phyloP scores from a whole-genome alignment of 2,888 invertebrate genomes.

The Sialis fuliginosa region DNA sequence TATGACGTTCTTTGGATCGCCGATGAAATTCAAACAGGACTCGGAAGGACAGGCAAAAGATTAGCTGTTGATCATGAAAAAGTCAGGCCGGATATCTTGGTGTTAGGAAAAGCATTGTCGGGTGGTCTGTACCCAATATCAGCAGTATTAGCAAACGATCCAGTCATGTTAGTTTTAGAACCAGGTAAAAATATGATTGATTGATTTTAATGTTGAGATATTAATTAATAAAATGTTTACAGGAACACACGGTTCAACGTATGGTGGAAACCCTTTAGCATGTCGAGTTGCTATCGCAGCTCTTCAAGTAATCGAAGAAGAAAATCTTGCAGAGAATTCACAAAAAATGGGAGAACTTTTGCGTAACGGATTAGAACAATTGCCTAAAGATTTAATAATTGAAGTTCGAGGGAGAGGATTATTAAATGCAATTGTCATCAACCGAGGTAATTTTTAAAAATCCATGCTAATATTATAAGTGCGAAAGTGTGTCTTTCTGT shows the following conservation, averaged over 20 bases:
- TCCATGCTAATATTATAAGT: neutral
- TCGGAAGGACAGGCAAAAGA: conserved; percentile 63
- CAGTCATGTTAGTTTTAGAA: conserved; percentile 51
- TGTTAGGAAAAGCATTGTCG: conserved; percentile 68
- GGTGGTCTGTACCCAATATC: conserved; percentile 66
- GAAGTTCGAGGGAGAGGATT: conserved; percentile 59
- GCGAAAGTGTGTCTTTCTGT: too few relatives aligned
- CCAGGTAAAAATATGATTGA: conserved; percentile 31
- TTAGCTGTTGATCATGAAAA: conserved; percentile 56
- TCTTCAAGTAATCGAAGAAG: conserved; percentile 54
- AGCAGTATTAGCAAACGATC: conserved; percentile 48
- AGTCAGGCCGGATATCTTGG: conserved; percentile 57
- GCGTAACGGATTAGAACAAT: conserved; percentile 35
- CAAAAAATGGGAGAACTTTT: conserved; percentile 49
- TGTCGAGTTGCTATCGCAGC: conserved; percentile 58
- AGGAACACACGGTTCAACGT: conserved; percentile 64
- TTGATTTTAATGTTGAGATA: neutral
- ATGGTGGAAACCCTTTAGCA: conserved; percentile 69
- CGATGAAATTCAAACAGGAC: conserved; percentile 72
- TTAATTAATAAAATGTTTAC: neutral
- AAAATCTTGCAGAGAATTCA: conserved; percentile 56
- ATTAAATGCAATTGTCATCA: conserved; percentile 57
- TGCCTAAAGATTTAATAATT: conserved; percentile 44
- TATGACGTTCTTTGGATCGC: conserved; percentile 69
- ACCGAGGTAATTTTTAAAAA: conserved; percentile 34